Conservation (phyloP, 2,797 vertebrate genomes). For the Heterohyrax brucei region DNA sequence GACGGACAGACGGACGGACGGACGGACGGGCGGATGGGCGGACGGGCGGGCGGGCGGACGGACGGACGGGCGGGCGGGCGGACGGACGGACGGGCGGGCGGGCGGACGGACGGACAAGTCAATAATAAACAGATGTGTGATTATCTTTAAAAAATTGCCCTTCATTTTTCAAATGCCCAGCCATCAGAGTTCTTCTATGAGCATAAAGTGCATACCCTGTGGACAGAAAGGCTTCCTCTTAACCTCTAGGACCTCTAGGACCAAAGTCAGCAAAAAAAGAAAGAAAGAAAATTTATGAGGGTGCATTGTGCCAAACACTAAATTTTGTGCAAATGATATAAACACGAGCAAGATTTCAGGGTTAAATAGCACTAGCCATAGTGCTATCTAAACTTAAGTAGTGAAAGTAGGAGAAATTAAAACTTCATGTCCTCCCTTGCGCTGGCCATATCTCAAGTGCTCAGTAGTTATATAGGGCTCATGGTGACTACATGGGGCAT, state of each 20-base stretch:
- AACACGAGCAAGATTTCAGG: fast-evolving
- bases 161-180: neutral
- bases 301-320: fast-evolving
- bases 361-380: too few species aligned
- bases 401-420: too few species aligned
- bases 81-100: neutral
- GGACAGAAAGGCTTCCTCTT: neutral
- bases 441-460: neutral
- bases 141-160: neutral
- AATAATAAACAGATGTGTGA: too few species aligned
- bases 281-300: fast-evolving
- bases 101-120: too few species aligned
- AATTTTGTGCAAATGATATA: fast-evolving
- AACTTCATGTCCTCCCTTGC: neutral
- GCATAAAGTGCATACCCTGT: fast-evolving
- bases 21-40: too few species aligned
- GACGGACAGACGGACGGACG: neutral
- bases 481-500: neutral
- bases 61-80: too few species aligned
- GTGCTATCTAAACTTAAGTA: too few species aligned
- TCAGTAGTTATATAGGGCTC: neutral
- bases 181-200: neutral
- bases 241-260: too few species aligned
- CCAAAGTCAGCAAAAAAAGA: too few species aligned
- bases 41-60: too few species aligned